Percentiles rank a stretch among this genome's conserved stretches.
These are phyloP conservation scores for Mormyrus proboscirostris DNA, from an alignment of 2,797 vertebrate genomes.

Conservation along the genomic window DNA sequence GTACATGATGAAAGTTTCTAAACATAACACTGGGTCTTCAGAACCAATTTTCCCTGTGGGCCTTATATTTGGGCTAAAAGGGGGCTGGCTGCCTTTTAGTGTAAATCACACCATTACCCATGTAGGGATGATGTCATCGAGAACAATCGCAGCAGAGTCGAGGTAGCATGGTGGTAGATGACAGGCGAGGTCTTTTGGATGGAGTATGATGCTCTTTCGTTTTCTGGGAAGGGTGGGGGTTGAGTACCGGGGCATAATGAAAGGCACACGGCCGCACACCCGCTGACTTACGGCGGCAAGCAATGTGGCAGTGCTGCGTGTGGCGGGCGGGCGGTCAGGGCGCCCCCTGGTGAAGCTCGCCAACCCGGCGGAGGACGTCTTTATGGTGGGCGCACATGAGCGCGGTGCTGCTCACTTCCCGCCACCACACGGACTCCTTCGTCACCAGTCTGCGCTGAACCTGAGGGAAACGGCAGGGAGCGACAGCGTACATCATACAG, in stretches of 20 bases:
- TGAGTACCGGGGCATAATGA: not conserved
- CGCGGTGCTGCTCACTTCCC: slow-evolving; percentile 65
- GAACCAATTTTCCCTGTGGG: not conserved
- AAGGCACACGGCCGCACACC: not conserved
- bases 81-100: not conserved
- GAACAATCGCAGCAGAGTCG: not conserved
- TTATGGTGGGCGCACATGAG: slow-evolving; percentile 65
- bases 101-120: not conserved
- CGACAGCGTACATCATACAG: not conserved
- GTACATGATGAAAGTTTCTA: not conserved
- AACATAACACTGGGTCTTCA: not conserved
- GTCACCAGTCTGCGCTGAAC: slow-evolving; percentile 29
- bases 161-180: not conserved
- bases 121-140: not conserved
- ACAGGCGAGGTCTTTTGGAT: not conserved
- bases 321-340: slow-evolving; percentile 53
- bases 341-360: slow-evolving; percentile 56
- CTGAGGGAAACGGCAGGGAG: slow-evolving; percentile 30
- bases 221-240: not conserved
- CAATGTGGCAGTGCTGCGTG: not conserved
- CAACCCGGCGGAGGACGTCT: slow-evolving; percentile 61
- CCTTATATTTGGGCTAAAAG: not conserved
- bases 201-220: not conserved
- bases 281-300: not conserved
- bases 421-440: slow-evolving; percentile 64